Evolutionary conservation across 2,888 invertebrate species (phyloP).

Genomic region (Acrobasis suavella): DNA sequence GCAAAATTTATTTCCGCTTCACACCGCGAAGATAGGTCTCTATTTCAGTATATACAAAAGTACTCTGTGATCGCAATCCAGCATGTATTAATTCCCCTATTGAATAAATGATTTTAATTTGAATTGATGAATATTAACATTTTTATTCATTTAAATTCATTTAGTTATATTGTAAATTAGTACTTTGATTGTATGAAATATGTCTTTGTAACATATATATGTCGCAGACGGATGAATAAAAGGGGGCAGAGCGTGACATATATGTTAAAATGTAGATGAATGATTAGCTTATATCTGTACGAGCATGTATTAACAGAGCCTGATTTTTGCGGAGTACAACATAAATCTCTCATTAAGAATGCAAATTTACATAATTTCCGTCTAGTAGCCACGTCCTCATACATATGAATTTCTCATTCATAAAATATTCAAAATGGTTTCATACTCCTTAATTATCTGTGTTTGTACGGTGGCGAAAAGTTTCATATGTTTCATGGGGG

Average conservation of each 20-base stretch:
- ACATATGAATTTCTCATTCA: slow-evolving; percentile 76
- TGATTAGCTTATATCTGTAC: neutral
- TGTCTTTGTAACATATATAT: neutral
- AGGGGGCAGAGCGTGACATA: no score
- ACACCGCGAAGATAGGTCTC: no score
- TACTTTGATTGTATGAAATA: no score
- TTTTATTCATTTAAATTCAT: no score
- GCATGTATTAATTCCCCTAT: no score
- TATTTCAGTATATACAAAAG: no score
- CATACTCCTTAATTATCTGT: slow-evolving; percentile 78
- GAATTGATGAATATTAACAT: no score
- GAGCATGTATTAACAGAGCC: slow-evolving; percentile 6
- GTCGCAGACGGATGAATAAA: no score
- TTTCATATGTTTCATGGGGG: slow-evolving; percentile 52
- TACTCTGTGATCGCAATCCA: no score
- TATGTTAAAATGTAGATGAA: neutral
- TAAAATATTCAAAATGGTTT: slow-evolving; percentile 80
- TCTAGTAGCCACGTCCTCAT: slow-evolving; percentile 75
- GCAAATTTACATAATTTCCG: slow-evolving; percentile 73
- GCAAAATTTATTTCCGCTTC: no score
- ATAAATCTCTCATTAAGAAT: slow-evolving; percentile 71
- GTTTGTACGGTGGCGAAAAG: slow-evolving; percentile 69
- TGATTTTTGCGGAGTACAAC: slow-evolving; percentile 28
- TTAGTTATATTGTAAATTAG: no score
- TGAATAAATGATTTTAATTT: no score